Conservation (phyloP, 2,113 vertebrate genomes). For the Otocyon megalotis region DNA sequence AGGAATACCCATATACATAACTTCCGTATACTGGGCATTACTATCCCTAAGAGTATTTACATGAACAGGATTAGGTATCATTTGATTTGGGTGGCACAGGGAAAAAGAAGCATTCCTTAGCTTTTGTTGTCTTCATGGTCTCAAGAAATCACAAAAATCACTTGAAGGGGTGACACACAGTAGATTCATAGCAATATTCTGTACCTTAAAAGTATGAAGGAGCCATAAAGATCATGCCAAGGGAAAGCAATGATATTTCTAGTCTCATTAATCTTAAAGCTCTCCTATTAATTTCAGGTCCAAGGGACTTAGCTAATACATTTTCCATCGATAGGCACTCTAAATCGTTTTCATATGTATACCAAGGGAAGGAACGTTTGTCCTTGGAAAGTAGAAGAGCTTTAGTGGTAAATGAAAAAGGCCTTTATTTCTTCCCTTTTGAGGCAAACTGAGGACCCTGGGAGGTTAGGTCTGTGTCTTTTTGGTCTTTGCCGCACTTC, state of each 20-base stretch:
- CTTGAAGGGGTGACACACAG: background rate
- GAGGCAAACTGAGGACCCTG: background rate
- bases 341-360: slow-evolving; percentile 62
- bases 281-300: slow-evolving; percentile 69
- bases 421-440: slow-evolving; percentile 30
- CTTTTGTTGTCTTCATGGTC: background rate
- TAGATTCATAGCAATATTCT: slow-evolving; percentile 33
- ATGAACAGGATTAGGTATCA: background rate
- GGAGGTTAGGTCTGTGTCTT: background rate
- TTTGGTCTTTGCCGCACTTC: background rate
- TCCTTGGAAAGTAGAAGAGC: slow-evolving; percentile 29
- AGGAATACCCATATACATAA: background rate
- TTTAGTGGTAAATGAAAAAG: slow-evolving; percentile 5
- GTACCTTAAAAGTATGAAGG: slow-evolving; percentile 65
- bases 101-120: background rate
- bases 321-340: slow-evolving; percentile 48
- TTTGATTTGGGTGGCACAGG: background rate
- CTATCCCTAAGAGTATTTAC: background rate
- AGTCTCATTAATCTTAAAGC: slow-evolving; percentile 63
- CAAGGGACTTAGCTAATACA: slow-evolving; percentile 59
- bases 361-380: background rate
- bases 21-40: background rate
- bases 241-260: slow-evolving; percentile 65
- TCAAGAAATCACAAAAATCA: slow-evolving; percentile 10
- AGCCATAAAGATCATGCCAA: slow-evolving; percentile 16